Evolutionary conservation across 1,140 invertebrate species (phyloP), one percentile per base, ranked within the genome.

Genomic region (Drosophila repleta): DNA sequence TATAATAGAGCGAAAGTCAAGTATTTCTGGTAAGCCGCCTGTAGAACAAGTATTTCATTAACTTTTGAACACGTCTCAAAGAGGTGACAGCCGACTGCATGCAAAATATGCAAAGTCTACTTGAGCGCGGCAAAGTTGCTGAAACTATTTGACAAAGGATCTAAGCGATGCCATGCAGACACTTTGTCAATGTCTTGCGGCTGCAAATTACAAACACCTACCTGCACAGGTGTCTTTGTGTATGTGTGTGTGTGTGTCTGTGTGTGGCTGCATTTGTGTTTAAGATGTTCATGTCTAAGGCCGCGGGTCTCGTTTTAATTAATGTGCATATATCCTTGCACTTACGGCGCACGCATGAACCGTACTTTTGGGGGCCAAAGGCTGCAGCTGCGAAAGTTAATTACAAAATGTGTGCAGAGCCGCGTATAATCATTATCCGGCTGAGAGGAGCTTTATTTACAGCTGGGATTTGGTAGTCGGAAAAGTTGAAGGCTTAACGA

Each of bases 121-220:
- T 74, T 80, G 69, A 71, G 49, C 69, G 69, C 45, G 77, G 48
- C 48, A 65, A 64, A 53, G 41, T 73, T 51, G 43, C 17, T 17
- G 32, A 67, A 73, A 73, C 72, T 60, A 58, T 74, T 51, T 52
- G 8, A 17, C 55, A 49, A 26, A 66, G 74, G 77, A 74, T 76
- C 74, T 68, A 62, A 66, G 72, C 60, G 64, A 55, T 57, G 62
- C 49, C 24, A 21, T 24, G 10, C 80, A 56, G 81, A 76, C 80
- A 73, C 81, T 77, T 74, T 81, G 69, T 81, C 65, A 77, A 87
- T 85, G 77, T 77, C 81, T 74, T 77, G 69, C 52, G 81, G 74
- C 81, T 46, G 70, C 81, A 76, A 71, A 81, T 74, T 77, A 76
- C 77, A 37, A 45, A 51, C 53, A 39, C 18, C 18, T 21, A 17